Base-by-base conservation (phyloP, 2,797 vertebrate genomes). In the Thalassophryne amazonica region DNA sequence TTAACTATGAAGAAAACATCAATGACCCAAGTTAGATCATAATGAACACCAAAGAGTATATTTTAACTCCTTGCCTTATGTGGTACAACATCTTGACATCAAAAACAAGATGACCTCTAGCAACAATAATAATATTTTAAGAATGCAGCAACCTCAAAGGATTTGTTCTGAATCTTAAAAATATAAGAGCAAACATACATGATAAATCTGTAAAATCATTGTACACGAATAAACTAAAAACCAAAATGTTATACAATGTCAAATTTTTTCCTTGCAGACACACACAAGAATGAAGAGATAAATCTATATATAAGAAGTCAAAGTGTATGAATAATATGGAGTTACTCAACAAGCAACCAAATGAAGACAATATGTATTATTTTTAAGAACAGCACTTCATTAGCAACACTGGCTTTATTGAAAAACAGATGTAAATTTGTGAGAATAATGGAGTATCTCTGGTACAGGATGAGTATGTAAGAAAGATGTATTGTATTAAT, bases 1-100 rank as follows among this genome's bases (percentile, higher is more conserved):
- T 93, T 58, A 93, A 77, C 95, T 98, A 76, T 25, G 2, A 15
- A 4, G 6, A 34, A 54, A 62, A 52, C 1, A 29, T 11, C 1
- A 1, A 35, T 22, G 31, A 21, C 18, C 33, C 1, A 45, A 22
- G 13, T 15, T 18, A 23, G 19, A 25, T 10, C 3, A 31, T 20
- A 15, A 20, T 2, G 16, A 35, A 37, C 9, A 1, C 18, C 9
- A 22, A 11, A 20, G 11, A 7, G 34, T 29, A 5, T 22, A 7
- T 8, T 43, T 1, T 18, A 4, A 2, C 28, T 30, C 12, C n/a
- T n/a, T n/a, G n/a, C n/a, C n/a, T 46, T 8, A 31, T 4, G 6
- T 24, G 21, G 2, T 27, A 1, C n/a, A n/a, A 29, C 14, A 23
- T 6, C n/a, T 4, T 19, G 29, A 9, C 21, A 4, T 20, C 2